A percentile compares a stretch with the other conserved stretches of the same genome.
These are phyloP conservation scores for Orthonyx spaldingii DNA, from an alignment of 2,113 vertebrate genomes.

Conservation along the genomic window DNA sequence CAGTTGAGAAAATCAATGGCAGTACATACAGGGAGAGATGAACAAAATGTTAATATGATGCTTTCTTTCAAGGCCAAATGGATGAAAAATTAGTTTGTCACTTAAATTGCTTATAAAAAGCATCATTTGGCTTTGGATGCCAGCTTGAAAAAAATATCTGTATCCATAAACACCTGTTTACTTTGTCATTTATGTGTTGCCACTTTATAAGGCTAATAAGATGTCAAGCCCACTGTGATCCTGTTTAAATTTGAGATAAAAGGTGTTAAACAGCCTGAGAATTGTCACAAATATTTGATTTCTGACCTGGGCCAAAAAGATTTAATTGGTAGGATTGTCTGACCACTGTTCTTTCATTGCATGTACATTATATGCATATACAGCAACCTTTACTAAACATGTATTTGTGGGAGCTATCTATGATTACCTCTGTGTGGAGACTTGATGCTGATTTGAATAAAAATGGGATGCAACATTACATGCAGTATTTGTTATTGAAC, in stretches of 20 bases:
- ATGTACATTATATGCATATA: not conserved
- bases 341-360: not conserved
- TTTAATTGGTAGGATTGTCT: not conserved
- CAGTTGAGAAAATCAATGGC: not conserved
- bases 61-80: not conserved
- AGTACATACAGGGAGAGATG: not conserved
- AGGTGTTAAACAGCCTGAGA: not conserved
- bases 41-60: not conserved
- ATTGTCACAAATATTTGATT: not conserved
- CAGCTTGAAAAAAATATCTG: not conserved
- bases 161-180: not conserved
- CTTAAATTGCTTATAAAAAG: not conserved
- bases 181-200: not conserved
- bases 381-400: not conserved
- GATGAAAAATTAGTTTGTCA: not conserved
- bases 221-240: not conserved
- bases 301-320: not conserved
- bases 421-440: not conserved
- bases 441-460: not conserved
- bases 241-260: not conserved
- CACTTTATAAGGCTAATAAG: not conserved
- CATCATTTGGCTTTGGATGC: not conserved
- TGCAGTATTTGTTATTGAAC: not conserved
- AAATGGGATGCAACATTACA: not conserved
- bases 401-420: not conserved